Conservation (phyloP, 1,140 invertebrate genomes). For the Drosophila gunungcola region DNA sequence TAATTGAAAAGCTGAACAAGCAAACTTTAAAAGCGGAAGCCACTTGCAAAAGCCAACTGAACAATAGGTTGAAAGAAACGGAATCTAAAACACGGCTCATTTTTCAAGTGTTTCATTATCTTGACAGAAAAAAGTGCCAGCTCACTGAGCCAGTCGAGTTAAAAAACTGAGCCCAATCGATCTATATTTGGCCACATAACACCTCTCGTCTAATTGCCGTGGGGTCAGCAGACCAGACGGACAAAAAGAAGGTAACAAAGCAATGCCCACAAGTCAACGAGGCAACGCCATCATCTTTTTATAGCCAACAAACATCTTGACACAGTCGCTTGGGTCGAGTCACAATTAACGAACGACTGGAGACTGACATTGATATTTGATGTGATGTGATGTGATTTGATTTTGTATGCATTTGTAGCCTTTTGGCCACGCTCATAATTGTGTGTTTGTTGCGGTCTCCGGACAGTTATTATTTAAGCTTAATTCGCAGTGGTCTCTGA, state of each 20-base stretch:
- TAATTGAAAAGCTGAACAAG: slow-evolving; percentile 45
- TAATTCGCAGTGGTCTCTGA: slow-evolving; percentile 56
- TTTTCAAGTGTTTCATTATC: slow-evolving; percentile 48
- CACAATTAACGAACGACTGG: slow-evolving; percentile 67
- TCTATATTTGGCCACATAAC: slow-evolving; percentile 50
- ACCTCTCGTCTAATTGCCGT: slow-evolving; percentile 39
- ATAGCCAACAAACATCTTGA: slow-evolving; percentile 51
- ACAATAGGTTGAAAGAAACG: slow-evolving; percentile 33
- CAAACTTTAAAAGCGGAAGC: slow-evolving; percentile 48
- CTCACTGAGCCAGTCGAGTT: slow-evolving; percentile 26
- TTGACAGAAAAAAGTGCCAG: slow-evolving; percentile 41
- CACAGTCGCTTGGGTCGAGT: slow-evolving; percentile 37
- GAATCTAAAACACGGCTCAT: slow-evolving; percentile 34
- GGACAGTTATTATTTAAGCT: slow-evolving; percentile 78
- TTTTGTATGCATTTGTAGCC: slow-evolving; percentile 70
- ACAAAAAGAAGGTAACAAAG: not conserved
- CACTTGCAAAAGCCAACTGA: slow-evolving; percentile 28
- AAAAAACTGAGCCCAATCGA: slow-evolving; percentile 17
- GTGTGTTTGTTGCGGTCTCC: slow-evolving; percentile 52
- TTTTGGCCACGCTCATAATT: slow-evolving; percentile 56
- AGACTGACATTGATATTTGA: slow-evolving; percentile 76
- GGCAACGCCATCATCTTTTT: slow-evolving; percentile 57
- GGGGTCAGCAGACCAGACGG: slow-evolving; percentile 36
- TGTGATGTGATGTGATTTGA: slow-evolving; percentile 62
- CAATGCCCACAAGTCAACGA: slow-evolving; percentile 50